These are phyloP conservation scores for Lepilemur ruficaudatus DNA, from an alignment of 2,797 vertebrate species.

Conservation along the genomic window DNA sequence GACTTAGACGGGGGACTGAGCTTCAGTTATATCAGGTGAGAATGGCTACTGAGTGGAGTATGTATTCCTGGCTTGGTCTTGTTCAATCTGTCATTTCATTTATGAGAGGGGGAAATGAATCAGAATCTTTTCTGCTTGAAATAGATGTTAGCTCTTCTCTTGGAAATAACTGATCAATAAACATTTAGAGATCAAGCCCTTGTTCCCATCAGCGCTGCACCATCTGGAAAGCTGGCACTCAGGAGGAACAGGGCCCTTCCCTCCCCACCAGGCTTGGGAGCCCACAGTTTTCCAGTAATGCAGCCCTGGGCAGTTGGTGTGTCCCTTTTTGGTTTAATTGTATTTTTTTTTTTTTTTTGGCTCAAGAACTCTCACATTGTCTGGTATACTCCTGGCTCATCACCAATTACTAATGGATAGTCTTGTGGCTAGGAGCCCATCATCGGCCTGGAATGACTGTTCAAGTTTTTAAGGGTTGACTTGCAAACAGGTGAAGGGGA, in stretches of 20 bases:
- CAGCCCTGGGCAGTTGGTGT: neutral
- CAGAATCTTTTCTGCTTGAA: constrained; percentile 48
- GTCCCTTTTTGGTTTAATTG: neutral
- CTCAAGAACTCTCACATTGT: neutral
- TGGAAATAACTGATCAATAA: constrained; percentile 71
- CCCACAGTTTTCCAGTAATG: neutral
- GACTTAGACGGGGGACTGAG: neutral
- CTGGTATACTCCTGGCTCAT: constrained; percentile 33
- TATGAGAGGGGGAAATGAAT: neutral
- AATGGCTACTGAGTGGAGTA: neutral
- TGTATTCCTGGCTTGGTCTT: neutral
- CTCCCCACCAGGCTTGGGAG: neutral
- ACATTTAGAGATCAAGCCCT: constrained; percentile 54
- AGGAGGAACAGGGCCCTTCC: neutral
- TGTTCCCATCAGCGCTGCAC: constrained; percentile 50
- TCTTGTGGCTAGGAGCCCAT: constrained; percentile 22
- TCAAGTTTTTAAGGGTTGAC: neutral
- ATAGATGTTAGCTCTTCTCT: constrained; percentile 65
- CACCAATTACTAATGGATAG: constrained; percentile 46
- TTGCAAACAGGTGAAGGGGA: neutral
- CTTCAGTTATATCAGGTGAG: neutral
- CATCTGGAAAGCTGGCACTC: neutral
- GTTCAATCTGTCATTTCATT: constrained; percentile 49
- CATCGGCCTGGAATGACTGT: neutral
- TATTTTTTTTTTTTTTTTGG: constrained; percentile 32